Base-by-base conservation (phyloP, 2,113 vertebrate species). In the Halichoeres trimaculatus region DNA sequence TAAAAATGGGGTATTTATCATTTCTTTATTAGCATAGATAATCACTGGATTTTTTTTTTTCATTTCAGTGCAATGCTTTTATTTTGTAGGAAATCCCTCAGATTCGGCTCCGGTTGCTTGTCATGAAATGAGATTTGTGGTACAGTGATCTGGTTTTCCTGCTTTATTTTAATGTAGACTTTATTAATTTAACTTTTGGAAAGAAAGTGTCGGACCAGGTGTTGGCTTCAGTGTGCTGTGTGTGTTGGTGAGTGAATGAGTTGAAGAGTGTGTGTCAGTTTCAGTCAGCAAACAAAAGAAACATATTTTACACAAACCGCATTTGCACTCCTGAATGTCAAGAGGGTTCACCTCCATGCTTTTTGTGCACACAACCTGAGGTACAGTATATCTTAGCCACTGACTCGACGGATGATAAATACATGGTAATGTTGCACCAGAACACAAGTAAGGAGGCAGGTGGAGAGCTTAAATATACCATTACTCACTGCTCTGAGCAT, bases 401-500 rank as follows among this genome's bases (percentile, higher is more conserved):
- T 76, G 14, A 35, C 10, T 1, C 51, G 47, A 55, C 35, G 58
- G 47, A 50, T 68, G 62, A 64, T 40, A 57, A 60, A 72, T 61
- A 61, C 56, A 55, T 66, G 30, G 40, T 57, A 64, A 54, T 36
- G 40, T 68, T 38, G 60, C 38, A 70, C 62, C 43, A 48, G 60
- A 63, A 30, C 57, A 40, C 50, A 60, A 6, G 12, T 71, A 53
- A 41, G 35, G 62, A 74, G 24, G 54, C 70, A 68, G 70, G 67
- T 70, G 67, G 62, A 87, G 45, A 79, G 80, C 80, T 78, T 74
- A 72, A 80, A 72, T 64, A 63, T 70, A 56, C 16, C 51, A 70
- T 80, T 78, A 88, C 80, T 95, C 94, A 95, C 96, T 90, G 93
- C 95, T 95, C 95, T 88, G 90, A 95, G 94, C 92, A 93, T 93